A percentile compares a stretch with the other conserved stretches of the same genome.
Evolutionary conservation across 2,113 vertebrate genomes (phyloP).

Genomic region (Burhinus oedicnemus): DNA sequence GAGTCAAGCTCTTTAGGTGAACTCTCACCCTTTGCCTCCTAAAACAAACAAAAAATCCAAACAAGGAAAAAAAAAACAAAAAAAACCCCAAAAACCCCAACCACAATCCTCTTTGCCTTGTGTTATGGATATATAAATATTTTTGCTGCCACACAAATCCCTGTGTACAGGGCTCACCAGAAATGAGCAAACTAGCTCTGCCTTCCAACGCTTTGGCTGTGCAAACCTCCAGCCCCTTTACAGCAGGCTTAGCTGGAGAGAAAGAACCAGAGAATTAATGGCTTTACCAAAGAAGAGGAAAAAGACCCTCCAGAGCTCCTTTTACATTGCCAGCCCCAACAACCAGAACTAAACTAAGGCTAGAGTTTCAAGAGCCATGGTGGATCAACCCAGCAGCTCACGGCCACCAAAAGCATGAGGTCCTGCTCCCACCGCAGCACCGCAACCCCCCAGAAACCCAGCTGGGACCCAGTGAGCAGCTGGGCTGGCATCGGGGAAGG

Average conservation of each 20-base stretch:
- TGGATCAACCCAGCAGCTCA: accelerated
- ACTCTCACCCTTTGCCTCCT: slow-evolving; percentile 45
- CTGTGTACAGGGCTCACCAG: not conserved
- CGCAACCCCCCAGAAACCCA: not conserved
- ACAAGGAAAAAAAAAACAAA: not conserved
- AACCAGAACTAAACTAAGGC: not conserved
- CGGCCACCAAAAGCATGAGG: not conserved
- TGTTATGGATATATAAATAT: not conserved
- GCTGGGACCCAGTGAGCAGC: not conserved
- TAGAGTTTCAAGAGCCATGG: not conserved
- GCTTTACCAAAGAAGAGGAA: not conserved
- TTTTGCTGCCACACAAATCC: not conserved
- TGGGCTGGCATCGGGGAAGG: not conserved
- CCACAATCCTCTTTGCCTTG: not conserved
- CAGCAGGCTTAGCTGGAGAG: not conserved
- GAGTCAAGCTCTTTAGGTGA: slow-evolving; percentile 43
- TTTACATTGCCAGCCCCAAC: not conserved
- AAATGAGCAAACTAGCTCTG: not conserved
- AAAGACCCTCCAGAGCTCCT: not conserved
- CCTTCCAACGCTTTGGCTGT: not conserved
- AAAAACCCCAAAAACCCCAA: not conserved
- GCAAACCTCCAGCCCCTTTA: not conserved
- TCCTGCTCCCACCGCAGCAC: not conserved
- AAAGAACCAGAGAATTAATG: not conserved
- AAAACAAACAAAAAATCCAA: slow-evolving; percentile 14